A percentile compares a stretch with the other conserved stretches of the same genome.
These are phyloP conservation scores for Furcula furcula DNA, from an alignment of 2,888 invertebrate species.

Conservation along the genomic window DNA sequence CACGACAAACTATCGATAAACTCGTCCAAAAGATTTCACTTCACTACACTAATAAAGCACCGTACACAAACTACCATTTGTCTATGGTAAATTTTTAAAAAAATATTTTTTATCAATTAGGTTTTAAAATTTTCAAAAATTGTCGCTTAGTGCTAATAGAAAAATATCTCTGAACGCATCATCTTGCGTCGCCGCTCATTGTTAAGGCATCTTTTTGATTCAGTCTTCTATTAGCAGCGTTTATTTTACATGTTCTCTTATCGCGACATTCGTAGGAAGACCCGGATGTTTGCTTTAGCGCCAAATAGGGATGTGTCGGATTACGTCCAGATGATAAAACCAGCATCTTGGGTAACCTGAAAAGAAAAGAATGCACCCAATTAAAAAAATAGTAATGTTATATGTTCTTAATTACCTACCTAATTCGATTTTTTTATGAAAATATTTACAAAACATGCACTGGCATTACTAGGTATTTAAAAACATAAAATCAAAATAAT, in stretches of 20 bases:
- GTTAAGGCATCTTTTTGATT: conserved; percentile 62
- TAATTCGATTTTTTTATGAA: too few relatives aligned
- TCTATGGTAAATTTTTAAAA: conserved; percentile 46
- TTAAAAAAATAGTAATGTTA: neutral
- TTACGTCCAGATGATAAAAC: conserved; percentile 41
- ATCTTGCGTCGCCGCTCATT: conserved; percentile 61
- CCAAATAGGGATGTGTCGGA: conserved; percentile 30
- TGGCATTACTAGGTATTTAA: too few relatives aligned
- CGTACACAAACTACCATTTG: conserved; percentile 29
- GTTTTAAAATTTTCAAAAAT: conserved; percentile 44
- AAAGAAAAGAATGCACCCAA: conserved; percentile 29
- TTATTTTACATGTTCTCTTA: conserved; percentile 43
- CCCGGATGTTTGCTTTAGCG: conserved; percentile 20
- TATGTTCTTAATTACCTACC: neutral
- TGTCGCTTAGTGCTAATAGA: conserved; percentile 44
- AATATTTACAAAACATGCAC: too few relatives aligned
- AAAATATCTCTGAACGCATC: conserved; percentile 52
- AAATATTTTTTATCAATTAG: conserved; percentile 35
- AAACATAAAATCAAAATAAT: too few relatives aligned
- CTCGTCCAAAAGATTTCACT: conserved; percentile 43
- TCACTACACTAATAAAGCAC: conserved; percentile 65
- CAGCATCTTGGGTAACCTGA: conserved; percentile 68
- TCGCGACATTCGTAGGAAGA: conserved; percentile 17
- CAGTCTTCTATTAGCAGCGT: conserved; percentile 53
- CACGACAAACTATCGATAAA: conserved; percentile 49